These are phyloP conservation scores for Abscondita cerata DNA, from an alignment of 2,888 invertebrate species.

Conservation along the genomic window DNA sequence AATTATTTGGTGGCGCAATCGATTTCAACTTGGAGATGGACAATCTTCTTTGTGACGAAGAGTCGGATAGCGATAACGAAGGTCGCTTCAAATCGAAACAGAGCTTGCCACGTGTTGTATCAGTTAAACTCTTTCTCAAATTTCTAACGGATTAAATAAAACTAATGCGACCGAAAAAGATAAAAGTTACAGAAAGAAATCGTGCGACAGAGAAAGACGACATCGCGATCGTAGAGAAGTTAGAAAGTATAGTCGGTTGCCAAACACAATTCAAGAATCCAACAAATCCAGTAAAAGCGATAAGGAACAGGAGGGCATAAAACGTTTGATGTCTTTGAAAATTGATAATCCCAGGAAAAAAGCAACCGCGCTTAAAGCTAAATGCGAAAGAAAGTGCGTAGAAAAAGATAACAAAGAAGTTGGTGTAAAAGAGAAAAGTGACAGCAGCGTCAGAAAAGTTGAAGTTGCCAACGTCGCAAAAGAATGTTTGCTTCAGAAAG, in stretches of 20 bases:
- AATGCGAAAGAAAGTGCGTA: conserved; percentile 54
- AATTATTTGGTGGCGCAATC: conserved; percentile 44
- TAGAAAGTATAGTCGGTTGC: not conserved
- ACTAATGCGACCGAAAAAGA: conserved; percentile 13
- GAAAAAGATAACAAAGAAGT: conserved; percentile 15
- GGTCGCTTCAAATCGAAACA: conserved; percentile 53
- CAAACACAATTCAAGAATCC: no score
- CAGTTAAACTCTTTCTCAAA: conserved; percentile 36
- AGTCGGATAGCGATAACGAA: conserved; percentile 56
- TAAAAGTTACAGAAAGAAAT: conserved; percentile 1
- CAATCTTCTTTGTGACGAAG: conserved; percentile 57
- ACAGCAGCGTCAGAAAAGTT: conserved; percentile 40
- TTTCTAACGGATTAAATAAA: conserved; percentile 30
- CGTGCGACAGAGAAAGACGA: not conserved
- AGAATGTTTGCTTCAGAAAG: conserved; percentile 36
- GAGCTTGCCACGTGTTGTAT: conserved; percentile 26
- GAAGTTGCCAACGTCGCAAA: conserved; percentile 37
- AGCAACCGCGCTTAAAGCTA: conserved; percentile 50
- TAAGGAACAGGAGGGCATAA: no score
- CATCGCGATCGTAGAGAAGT: not conserved
- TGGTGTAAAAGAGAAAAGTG: conserved; percentile 22
- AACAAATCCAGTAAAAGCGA: no score
- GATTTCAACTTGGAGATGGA: conserved; percentile 49
- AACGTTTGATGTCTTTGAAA: not conserved
- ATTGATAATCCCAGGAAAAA: conserved; percentile 21